These are phyloP conservation scores for Acrocyrtus sp. DNA, from an alignment of 2,888 invertebrate genomes.

Conservation along the genomic window DNA sequence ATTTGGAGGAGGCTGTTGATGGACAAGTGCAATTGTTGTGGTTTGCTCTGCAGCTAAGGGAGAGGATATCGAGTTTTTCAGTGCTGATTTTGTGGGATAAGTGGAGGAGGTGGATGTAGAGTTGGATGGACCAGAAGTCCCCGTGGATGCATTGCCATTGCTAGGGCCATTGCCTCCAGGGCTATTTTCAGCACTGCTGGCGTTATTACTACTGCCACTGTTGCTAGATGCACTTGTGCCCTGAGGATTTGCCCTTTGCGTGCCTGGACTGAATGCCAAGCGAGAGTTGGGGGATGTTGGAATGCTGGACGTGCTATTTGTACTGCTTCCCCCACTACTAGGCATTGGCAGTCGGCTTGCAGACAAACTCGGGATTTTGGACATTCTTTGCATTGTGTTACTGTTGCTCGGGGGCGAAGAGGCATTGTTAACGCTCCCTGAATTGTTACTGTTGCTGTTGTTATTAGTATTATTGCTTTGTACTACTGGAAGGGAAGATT, in stretches of 20 bases:
- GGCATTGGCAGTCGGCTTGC: constrained; percentile 55
- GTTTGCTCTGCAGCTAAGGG: constrained; percentile 48
- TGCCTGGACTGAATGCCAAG: constrained; percentile 35
- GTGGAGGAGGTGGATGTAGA: constrained; percentile 19
- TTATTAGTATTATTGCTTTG: constrained; percentile 13
- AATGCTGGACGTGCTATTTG: constrained; percentile 36
- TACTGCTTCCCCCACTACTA: constrained; percentile 23
- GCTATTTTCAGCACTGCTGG: constrained; percentile 45
- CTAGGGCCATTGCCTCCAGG: constrained; percentile 35
- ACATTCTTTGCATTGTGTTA: constrained; percentile 52
- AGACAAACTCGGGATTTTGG: constrained; percentile 61
- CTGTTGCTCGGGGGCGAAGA: constrained; percentile 33
- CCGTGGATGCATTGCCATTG: constrained; percentile 5
- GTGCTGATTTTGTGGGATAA: constrained; percentile 41
- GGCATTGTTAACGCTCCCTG: neutral
- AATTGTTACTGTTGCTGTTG: constrained; percentile 23
- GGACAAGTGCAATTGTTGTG: constrained; percentile 60
- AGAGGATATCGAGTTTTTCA: constrained; percentile 44
- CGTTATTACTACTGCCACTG: constrained; percentile 34
- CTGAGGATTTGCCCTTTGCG: constrained; percentile 44
- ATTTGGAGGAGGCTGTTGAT: constrained; percentile 59
- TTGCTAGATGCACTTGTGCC: constrained; percentile 41
- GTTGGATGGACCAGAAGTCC: neutral
- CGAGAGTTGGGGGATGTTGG: constrained; percentile 51
- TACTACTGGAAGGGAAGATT: constrained; percentile 17